Evolutionary conservation across 2,113 vertebrate genomes (phyloP), one percentile per base, ranked within the genome.

Genomic region (Menura novaehollandiae): DNA sequence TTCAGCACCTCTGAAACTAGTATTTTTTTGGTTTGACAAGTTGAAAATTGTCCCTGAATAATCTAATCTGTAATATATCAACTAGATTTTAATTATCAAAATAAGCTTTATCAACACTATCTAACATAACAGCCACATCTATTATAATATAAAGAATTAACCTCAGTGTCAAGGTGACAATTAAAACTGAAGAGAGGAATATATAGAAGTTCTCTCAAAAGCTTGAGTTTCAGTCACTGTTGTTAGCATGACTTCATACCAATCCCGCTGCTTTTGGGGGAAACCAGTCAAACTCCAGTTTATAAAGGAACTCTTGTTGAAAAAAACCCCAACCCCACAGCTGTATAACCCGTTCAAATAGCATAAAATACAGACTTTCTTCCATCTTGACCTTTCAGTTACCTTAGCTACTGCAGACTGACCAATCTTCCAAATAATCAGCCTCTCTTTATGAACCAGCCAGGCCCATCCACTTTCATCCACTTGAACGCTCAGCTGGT

Each of bases 341-440:
- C 3, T 51, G 32, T 68, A 26, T 28, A 49, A 75, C 8, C 20
- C 55, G 55, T 37, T 69, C 11, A 35, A 56, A 41, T 9, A 49
- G 18, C 15, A 43, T 7, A 76, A 84, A 84, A 55, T 8, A 69
- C 10, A 62, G 13, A 60, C 18, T 26, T 51, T 62, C 44, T 55
- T 80, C 39, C 27, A 52, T 33, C 13, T 52, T 49, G 15, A 62
- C 46, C 52, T 13, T 74, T 80, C 35, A 78, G n/a, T 94, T 97
- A 99, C 99, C 99, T 99, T 99, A 39, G 99, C 98, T 82, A 99
- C 97, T 28, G 98, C 96, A 23, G 99, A 99, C 76, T 99, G 98
- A 88, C 98, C 98, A 86, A 99, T 99, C 97, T 99, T 99, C 99
- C 99, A 99, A 95, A 99, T 97, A 88, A 99, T 98, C 85, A 99